phyloP scores from a whole-genome alignment of 2,888 invertebrate species.

The Tubulanus polymorphus region DNA sequence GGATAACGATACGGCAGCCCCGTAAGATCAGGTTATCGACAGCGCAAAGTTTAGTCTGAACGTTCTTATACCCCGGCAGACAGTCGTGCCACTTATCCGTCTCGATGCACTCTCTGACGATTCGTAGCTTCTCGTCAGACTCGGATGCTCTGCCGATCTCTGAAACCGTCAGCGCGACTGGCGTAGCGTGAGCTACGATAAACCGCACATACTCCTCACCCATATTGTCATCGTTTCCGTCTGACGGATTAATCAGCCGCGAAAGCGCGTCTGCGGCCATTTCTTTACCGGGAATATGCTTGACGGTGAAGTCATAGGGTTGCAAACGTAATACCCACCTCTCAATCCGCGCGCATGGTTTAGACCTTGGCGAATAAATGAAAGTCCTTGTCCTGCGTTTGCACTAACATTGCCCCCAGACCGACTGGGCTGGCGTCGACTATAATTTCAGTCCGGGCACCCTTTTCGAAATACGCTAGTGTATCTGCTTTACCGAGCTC shows the following conservation, averaged over 20 bases:
- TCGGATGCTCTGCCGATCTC: no score
- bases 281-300: constrained; percentile 20
- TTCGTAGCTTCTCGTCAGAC: no score
- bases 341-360: constrained; percentile 24
- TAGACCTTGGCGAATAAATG: constrained; percentile 20
- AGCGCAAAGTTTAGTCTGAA: no score
- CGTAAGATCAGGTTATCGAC: no score
- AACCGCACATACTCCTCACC: no score
- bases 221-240: constrained; percentile 8
- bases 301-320: constrained; percentile 17
- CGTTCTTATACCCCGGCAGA: no score
- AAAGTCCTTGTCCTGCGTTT: constrained; percentile 25
- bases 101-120: no score
- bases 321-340: constrained; percentile 26
- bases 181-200: no score
- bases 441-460: constrained; percentile 19
- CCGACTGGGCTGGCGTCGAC: constrained; percentile 29
- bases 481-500: constrained; percentile 16
- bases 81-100: no score
- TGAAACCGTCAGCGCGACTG: constrained; percentile 7
- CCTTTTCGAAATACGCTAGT: constrained; percentile 24
- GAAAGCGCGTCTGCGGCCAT: constrained; percentile 25
- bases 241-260: constrained; percentile 10
- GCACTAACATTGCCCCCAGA: constrained; percentile 23
- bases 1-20: no score